phyloP scores from a whole-genome alignment of 1,140 invertebrate species.

The Carposina sasakii region DNA sequence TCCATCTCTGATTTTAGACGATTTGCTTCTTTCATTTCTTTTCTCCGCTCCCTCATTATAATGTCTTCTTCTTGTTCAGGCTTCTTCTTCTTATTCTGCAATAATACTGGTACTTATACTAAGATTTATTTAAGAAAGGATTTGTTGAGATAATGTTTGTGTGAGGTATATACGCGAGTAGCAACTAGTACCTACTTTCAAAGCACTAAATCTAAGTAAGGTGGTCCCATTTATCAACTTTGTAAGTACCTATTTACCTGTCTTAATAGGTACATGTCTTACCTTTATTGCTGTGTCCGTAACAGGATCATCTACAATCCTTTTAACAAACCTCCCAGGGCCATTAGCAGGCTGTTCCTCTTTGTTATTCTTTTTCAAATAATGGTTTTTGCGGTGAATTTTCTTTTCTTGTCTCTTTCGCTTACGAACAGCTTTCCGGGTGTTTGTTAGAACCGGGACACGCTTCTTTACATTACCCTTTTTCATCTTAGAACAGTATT shows the following conservation, averaged over 20 bases:
- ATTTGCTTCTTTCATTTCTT: conserved; percentile 44
- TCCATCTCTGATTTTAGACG: conserved; percentile 52
- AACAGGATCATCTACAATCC: conserved; percentile 27
- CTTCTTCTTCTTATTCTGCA: conserved; percentile 43
- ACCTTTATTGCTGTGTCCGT: conserved; percentile 30
- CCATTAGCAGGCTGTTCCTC: conserved; percentile 16
- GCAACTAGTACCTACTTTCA: too few relatives aligned
- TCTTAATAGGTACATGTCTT: neutral
- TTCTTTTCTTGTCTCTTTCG: conserved; percentile 57
- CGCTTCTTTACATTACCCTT: too few relatives aligned
- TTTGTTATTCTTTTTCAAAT: conserved; percentile 47
- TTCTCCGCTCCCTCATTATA: conserved; percentile 39
- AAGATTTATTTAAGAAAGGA: too few relatives aligned
- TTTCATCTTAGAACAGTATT: too few relatives aligned
- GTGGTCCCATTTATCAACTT: too few relatives aligned
- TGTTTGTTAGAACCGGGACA: too few relatives aligned
- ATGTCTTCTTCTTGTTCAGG: conserved; percentile 38
- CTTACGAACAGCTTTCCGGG: conserved; percentile 49
- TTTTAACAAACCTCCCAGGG: conserved; percentile 53
- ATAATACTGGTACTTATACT: too few relatives aligned
- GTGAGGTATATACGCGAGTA: too few relatives aligned
- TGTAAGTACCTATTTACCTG: too few relatives aligned
- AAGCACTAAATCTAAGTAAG: too few relatives aligned
- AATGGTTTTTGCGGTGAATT: conserved; percentile 48
- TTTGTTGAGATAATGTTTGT: too few relatives aligned